Percentiles rank a stretch among this genome's conserved stretches.
phyloP scores from a whole-genome alignment of 2,888 invertebrate genomes.

The Dasypolia templi region DNA sequence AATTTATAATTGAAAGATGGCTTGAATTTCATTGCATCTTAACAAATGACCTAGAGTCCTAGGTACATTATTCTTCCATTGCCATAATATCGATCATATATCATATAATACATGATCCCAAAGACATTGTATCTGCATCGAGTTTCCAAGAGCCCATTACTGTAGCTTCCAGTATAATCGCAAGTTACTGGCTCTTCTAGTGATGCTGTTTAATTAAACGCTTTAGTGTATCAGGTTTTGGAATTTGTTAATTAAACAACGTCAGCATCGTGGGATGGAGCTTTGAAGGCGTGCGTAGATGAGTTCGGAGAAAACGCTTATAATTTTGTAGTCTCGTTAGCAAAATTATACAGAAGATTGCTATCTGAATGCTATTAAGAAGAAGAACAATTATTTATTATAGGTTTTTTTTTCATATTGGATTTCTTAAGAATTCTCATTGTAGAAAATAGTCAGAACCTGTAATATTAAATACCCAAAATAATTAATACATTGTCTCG shows the following conservation, averaged over 20 bases:
- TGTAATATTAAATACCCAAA: neutral
- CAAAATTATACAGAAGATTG: neutral
- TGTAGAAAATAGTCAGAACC: neutral
- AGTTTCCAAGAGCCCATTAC: neutral
- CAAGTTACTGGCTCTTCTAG: neutral
- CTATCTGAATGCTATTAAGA: neutral
- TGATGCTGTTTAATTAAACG: neutral
- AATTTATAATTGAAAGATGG: too few relatives aligned
- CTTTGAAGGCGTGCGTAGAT: neutral
- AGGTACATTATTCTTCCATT: neutral
- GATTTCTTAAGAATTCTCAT: neutral
- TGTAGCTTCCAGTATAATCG: neutral
- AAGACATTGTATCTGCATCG: neutral
- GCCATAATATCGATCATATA: neutral
- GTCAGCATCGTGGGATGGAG: neutral
- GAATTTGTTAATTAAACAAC: constrained; percentile 3
- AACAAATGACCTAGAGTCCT: neutral
- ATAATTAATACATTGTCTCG: neutral
- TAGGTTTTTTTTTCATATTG: neutral
- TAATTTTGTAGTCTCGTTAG: neutral
- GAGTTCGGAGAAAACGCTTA: neutral
- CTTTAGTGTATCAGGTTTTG: neutral
- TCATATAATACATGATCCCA: neutral
- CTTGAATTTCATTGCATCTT: too few relatives aligned
- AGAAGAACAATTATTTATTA: neutral